These are phyloP conservation scores for Panagrolaimus sp. DNA, from an alignment of 1,140 invertebrate genomes.

Conservation along the genomic window DNA sequence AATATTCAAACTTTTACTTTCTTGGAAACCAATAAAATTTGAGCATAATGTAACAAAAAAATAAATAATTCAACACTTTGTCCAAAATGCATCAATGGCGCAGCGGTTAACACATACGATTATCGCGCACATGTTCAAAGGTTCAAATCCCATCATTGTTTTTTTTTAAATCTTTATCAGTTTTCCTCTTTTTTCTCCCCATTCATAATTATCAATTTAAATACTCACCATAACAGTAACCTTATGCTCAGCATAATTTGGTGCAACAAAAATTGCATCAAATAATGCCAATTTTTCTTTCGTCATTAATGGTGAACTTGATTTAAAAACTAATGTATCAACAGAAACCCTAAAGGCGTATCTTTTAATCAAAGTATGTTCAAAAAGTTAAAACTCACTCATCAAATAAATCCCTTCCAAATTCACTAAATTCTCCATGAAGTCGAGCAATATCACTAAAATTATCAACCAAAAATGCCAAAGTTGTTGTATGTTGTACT, in stretches of 20 bases:
- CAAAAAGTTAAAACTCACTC: slow-evolving; percentile 12
- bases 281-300: slow-evolving; percentile 25
- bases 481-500: slow-evolving; percentile 21
- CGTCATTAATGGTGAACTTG: slow-evolving; percentile 18
- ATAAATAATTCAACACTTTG: no score
- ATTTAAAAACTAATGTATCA: slow-evolving; percentile 25
- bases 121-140: no score
- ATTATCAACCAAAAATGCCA: slow-evolving; percentile 26
- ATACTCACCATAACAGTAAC: slow-evolving; percentile 28
- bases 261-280: slow-evolving; percentile 22
- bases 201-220: no score
- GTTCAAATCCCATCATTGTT: no score
- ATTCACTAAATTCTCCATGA: background rate
- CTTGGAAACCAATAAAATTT: no score
- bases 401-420: slow-evolving; percentile 23
- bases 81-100: no score
- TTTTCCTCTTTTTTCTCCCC: no score
- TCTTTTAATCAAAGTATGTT: background rate
- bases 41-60: no score
- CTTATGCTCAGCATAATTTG: slow-evolving; percentile 21
- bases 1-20: no score
- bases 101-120: no score
- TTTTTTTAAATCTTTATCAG: no score
- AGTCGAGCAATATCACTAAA: slow-evolving; percentile 19
- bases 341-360: slow-evolving; percentile 18